Evolutionary conservation across 2,113 vertebrate species (phyloP), one percentile per base, ranked within the genome.

Genomic region (Ageneiosus marmoratus): DNA sequence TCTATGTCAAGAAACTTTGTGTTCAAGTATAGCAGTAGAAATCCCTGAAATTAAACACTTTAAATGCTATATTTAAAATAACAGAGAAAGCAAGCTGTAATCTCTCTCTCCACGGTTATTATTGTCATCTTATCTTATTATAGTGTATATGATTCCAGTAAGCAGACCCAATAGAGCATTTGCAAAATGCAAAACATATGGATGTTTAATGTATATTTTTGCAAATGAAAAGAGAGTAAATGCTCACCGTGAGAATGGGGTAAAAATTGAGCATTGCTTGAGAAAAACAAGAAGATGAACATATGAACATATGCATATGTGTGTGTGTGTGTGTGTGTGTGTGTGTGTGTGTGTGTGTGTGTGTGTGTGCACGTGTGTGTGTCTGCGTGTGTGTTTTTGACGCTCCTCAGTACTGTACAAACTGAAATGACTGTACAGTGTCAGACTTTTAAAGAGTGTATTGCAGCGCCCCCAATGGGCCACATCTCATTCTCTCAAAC

Each of bases 401-500:
- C 86, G 82, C 85, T 83, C 70, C 83, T 89, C 51, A 87, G 83
- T 89, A 88, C 87, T 87, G 86, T 89, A 89, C 82, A 77, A 86
- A 88, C 83, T 82, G 77, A 86, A 78, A 56, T 18, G 27, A 80
- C 65, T 27, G 73, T 24, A 58, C 32, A 29, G 77, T 77, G 24
- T 69, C 41, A 37, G 32, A 67, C 70, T 77, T 41, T 84, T 12
- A 81, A 85, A 85, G 27, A 22, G 67, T 88, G 84, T 83, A 80
- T 79, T 86, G 48, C 76, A 87, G 83, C 79, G 84, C 83, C 88
- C 85, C 80, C 85, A 51, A 48, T 84, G 55, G 87, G 79, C 29
- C 58, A 37, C 5, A 70, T 20, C 13, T 32, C 16, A 20, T 22
- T 41, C 22, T 62, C 5, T 48, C 60, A 18, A 78, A 62, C 58